Conservation (phyloP, 2,797 vertebrate species). For the Lepus townsendii region DNA sequence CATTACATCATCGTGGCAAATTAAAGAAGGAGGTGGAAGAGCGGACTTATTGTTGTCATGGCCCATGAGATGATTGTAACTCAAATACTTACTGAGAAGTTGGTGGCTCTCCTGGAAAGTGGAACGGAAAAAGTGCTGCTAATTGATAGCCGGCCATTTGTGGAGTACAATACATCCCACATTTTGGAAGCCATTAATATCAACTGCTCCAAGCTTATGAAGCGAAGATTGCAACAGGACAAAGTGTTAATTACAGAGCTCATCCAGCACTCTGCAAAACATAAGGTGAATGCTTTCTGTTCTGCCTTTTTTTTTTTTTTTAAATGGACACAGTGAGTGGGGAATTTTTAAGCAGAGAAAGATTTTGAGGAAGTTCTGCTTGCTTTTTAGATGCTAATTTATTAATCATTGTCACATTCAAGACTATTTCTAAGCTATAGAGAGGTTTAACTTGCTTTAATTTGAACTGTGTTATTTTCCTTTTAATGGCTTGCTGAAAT, state of each 20-base stretch:
- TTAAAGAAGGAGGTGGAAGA: conserved; percentile 86
- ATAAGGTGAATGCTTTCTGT: conserved; percentile 91
- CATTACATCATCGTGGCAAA: conserved; percentile 91
- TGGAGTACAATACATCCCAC: conserved; percentile 96
- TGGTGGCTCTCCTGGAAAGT: conserved; percentile 96
- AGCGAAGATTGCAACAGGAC: conserved; percentile 97
- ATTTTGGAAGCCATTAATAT: conserved; percentile 97
- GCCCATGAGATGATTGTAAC: conserved; percentile 88
- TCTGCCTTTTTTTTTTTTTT: conserved; percentile 31
- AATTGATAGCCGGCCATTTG: conserved; percentile 97
- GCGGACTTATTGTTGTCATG: conserved; percentile 88
- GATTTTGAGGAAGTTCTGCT: conserved; percentile 37
- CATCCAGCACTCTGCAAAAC: conserved; percentile 96
- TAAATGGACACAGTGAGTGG: background rate
- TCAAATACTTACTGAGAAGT: conserved; percentile 91
- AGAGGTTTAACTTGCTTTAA: conserved; percentile 1
- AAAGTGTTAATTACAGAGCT: conserved; percentile 96
- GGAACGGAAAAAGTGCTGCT: conserved; percentile 94
- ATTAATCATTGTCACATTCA: background rate
- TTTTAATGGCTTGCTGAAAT: conserved; percentile 43
- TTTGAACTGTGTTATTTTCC: background rate
- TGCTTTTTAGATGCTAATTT: conserved; percentile 66
- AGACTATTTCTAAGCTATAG: conserved; percentile 54
- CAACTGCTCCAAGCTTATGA: conserved; percentile 99
- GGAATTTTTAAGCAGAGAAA: conserved; percentile 54